Conservation (phyloP, 2,113 vertebrate genomes). For the zebrafish (Danio rerio) region DNA sequence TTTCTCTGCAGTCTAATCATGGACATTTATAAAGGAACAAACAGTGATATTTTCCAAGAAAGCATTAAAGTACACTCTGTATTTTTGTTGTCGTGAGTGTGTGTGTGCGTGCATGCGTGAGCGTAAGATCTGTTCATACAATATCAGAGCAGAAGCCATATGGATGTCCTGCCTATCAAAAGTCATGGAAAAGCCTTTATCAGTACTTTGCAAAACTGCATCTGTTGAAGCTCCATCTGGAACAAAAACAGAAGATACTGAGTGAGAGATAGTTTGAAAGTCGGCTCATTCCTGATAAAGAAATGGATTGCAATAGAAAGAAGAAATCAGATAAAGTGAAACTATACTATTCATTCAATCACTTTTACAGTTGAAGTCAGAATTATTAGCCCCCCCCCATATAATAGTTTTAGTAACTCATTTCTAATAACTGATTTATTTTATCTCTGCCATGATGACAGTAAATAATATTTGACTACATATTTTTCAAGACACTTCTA, state of each 20-base stretch:
- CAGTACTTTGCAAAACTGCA: slow-evolving; percentile 42
- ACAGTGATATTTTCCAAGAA: not conserved
- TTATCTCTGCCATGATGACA: no score
- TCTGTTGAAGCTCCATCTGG: slow-evolving; percentile 46
- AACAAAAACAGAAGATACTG: slow-evolving; percentile 27
- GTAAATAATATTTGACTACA: no score
- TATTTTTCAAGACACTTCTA: no score
- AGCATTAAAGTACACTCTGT: not conserved
- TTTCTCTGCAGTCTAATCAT: no score
- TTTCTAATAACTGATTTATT: no score
- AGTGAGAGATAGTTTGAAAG: slow-evolving; percentile 25
- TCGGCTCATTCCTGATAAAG: not conserved
- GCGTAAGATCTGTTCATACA: not conserved
- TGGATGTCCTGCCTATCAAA: slow-evolving; percentile 36
- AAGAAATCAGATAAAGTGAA: no score
- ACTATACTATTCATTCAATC: no score
- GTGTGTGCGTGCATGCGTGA: not conserved
- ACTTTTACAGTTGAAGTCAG: no score
- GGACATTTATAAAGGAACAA: not conserved
- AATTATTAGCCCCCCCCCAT: no score
- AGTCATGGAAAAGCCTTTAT: slow-evolving; percentile 31
- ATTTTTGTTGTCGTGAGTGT: not conserved
- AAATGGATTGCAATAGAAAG: no score
- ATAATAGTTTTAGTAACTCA: no score
- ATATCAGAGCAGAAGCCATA: not conserved